Conservation (phyloP, 2,888 invertebrate species). For the Phymatocera aterrima region DNA sequence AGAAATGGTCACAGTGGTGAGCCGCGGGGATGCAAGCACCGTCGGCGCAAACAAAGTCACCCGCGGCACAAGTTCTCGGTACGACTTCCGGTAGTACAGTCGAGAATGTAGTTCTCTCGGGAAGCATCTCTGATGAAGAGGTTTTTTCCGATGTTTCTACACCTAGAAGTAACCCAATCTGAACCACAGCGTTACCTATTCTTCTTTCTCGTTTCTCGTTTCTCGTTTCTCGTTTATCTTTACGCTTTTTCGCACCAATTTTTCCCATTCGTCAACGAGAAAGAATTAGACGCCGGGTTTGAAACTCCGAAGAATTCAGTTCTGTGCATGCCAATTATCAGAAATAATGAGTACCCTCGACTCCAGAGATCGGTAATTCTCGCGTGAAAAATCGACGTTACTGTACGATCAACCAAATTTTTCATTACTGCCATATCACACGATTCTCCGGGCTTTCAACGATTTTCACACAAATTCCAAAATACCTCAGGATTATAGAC, state of each 20-base stretch:
- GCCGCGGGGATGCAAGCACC: conserved; percentile 86
- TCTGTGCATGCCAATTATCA: no score
- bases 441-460: no score
- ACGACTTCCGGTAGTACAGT: conserved; percentile 23
- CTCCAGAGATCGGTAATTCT: no score
- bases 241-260: neutral
- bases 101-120: conserved; percentile 54
- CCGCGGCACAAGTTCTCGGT: conserved; percentile 69
- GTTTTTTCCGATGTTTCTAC: conserved; percentile 68
- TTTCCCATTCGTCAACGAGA: no score
- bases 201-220: conserved; percentile 12
- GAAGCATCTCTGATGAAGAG: conserved; percentile 63
- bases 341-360: no score
- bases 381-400: no score
- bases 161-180: conserved; percentile 73
- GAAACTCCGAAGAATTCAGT: no score
- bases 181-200: conserved; percentile 60
- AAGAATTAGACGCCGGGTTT: no score
- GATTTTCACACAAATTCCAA: no score
- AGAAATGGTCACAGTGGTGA: conserved; percentile 91
- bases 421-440: no score
- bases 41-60: conserved; percentile 79
- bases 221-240: neutral
- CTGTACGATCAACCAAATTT: no score
- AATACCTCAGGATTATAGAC: no score